Percentiles rank a stretch among this genome's conserved stretches.
phyloP scores from a whole-genome alignment of 2,888 invertebrate species.

The Tipula unca region DNA sequence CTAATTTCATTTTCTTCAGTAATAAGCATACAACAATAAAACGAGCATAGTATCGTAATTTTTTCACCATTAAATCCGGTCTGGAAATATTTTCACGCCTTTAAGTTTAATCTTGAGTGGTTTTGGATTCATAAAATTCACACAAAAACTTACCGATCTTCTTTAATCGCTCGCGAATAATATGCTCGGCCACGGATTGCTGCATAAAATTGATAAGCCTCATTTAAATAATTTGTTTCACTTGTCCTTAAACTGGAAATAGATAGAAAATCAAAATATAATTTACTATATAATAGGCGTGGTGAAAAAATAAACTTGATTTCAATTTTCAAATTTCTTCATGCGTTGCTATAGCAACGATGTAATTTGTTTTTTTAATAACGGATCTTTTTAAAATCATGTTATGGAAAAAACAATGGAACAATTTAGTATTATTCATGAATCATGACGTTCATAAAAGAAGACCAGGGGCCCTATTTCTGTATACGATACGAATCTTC shows the following conservation, averaged over 20 bases:
- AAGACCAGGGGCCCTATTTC: too few relatives aligned
- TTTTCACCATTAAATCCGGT: slow-evolving; percentile 94
- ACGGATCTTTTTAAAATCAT: too few relatives aligned
- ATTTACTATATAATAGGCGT: too few relatives aligned
- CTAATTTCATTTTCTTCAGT: slow-evolving; percentile 86
- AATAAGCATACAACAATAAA: slow-evolving; percentile 94
- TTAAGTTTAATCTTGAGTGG: slow-evolving; percentile 1
- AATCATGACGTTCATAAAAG: too few relatives aligned
- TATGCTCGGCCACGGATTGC: slow-evolving; percentile 90
- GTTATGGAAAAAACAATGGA: too few relatives aligned
- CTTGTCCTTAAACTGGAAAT: slow-evolving; percentile 79
- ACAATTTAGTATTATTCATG: too few relatives aligned
- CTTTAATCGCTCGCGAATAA: slow-evolving; percentile 87
- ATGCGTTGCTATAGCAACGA: too few relatives aligned
- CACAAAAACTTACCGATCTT: slow-evolving; percentile 54
- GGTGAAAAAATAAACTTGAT: too few relatives aligned
- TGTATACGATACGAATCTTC: too few relatives aligned
- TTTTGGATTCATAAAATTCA: slow-evolving; percentile 34
- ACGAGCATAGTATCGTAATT: slow-evolving; percentile 86
- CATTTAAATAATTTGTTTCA: slow-evolving; percentile 91
- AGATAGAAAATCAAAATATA: background rate
- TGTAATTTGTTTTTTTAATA: too few relatives aligned
- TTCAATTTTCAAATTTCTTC: too few relatives aligned
- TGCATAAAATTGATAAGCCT: slow-evolving; percentile 93
- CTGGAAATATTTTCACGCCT: slow-evolving; percentile 16